phyloP scores from a whole-genome alignment of 2,888 invertebrate species.

The Polymixis lichenea region DNA sequence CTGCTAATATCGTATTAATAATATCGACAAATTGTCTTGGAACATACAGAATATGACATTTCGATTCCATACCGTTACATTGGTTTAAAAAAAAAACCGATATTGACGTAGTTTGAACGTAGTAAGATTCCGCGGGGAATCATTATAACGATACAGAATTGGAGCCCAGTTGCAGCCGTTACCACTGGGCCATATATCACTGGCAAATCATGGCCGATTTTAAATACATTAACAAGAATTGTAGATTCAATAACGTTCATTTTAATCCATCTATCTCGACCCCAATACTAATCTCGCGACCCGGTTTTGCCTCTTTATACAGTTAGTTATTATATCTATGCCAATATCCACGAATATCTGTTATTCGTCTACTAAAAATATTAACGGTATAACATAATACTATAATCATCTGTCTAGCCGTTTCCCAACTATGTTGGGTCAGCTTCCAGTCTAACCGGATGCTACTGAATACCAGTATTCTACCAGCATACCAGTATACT shows the following conservation, averaged over 20 bases:
- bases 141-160: no score
- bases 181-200: no score
- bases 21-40: no score
- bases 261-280: conserved; percentile 21
- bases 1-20: no score
- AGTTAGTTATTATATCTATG: conserved; percentile 24
- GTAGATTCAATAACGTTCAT: neutral
- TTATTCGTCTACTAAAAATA: conserved; percentile 19
- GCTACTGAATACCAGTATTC: no score
- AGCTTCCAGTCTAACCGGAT: neutral
- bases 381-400: conserved; percentile 17
- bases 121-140: no score
- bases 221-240: neutral
- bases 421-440: neutral
- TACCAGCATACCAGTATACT: no score
- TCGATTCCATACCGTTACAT: no score
- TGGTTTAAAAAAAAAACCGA: no score
- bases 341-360: conserved; percentile 26
- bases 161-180: no score
- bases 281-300: conserved; percentile 3
- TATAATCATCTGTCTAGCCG: neutral
- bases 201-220: neutral
- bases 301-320: conserved; percentile 34
- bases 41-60: no score
- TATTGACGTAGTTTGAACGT: no score